Evolutionary conservation across 2,797 vertebrate genomes (phyloP).

Genomic region (Huso huso): DNA sequence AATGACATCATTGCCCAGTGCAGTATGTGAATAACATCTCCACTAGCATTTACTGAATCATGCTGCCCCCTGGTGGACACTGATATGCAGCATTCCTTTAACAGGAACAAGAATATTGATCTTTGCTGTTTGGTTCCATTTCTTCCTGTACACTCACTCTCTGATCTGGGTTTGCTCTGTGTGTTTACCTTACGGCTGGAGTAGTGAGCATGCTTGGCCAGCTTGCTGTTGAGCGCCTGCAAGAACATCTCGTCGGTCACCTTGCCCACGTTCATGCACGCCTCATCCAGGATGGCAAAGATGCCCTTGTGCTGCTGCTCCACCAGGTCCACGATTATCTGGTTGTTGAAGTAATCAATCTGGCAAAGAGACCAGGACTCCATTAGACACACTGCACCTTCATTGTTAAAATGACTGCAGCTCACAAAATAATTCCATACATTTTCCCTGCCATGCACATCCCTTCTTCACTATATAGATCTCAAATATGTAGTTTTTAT

Average conservation of each 20-base stretch:
- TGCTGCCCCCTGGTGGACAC: slow-evolving; percentile 49
- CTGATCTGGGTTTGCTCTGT: too few relatives aligned
- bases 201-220: slow-evolving; percentile 88
- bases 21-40: slow-evolving; percentile 44
- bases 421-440: too few relatives aligned
- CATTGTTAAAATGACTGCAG: too few relatives aligned
- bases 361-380: slow-evolving; percentile 26
- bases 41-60: slow-evolving; percentile 21
- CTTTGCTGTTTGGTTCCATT: too few relatives aligned
- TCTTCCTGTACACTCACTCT: too few relatives aligned
- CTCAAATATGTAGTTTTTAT: too few relatives aligned
- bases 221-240: slow-evolving; percentile 83
- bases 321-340: slow-evolving; percentile 94
- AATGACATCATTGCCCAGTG: slow-evolving; percentile 77
- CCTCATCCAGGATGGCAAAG: slow-evolving; percentile 87
- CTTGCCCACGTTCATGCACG: slow-evolving; percentile 95
- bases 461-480: too few relatives aligned
- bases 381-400: too few relatives aligned
- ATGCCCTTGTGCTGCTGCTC: slow-evolving; percentile 97
- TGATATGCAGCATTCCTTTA: neutral
- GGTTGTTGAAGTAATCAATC: slow-evolving; percentile 98
- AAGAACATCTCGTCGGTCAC: slow-evolving; percentile 94
- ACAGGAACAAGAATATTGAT: too few relatives aligned
- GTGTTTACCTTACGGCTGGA: slow-evolving; percentile 88
- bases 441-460: too few relatives aligned